A percentile compares a stretch with the other conserved stretches of the same genome.
Evolutionary conservation across 2,888 invertebrate species (phyloP).

Genomic region (Himalopsyche anomala): DNA sequence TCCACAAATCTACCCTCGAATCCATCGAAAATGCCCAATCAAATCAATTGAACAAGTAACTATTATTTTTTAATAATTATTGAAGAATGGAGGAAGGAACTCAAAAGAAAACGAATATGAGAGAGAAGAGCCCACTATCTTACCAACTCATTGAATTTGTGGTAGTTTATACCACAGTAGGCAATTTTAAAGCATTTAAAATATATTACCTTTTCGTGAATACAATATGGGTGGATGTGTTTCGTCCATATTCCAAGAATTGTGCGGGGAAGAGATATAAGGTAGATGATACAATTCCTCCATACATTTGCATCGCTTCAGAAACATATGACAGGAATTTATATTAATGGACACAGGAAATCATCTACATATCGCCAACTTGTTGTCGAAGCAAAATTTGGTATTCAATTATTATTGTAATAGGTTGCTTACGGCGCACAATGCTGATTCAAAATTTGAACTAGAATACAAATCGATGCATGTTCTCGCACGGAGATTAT

Average conservation of each 20-base stretch:
- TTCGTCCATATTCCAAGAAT: constrained; percentile 1
- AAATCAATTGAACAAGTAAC: too few species aligned
- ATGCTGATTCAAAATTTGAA: constrained; percentile 7
- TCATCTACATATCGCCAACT: constrained; percentile 15
- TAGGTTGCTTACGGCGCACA: not conserved
- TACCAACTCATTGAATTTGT: too few species aligned
- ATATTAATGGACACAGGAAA: constrained; percentile 16
- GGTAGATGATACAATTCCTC: not conserved
- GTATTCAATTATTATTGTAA: constrained; percentile 47
- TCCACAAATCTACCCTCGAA: too few species aligned
- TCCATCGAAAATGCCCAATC: too few species aligned
- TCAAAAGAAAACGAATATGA: too few species aligned
- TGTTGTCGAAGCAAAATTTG: constrained; percentile 37
- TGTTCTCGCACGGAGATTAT: not conserved
- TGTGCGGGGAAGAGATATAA: not conserved
- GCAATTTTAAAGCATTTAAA: too few species aligned
- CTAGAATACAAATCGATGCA: not conserved
- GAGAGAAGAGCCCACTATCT: too few species aligned
- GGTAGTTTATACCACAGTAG: too few species aligned
- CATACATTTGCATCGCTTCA: constrained; percentile 22
- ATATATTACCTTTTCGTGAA: too few species aligned
- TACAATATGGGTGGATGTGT: not conserved
- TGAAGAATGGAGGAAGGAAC: too few species aligned
- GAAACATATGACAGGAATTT: not conserved
- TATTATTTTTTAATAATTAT: too few species aligned